These are phyloP conservation scores for Gymnorhina tibicen DNA, from an alignment of 2,113 vertebrate species.

Conservation along the genomic window DNA sequence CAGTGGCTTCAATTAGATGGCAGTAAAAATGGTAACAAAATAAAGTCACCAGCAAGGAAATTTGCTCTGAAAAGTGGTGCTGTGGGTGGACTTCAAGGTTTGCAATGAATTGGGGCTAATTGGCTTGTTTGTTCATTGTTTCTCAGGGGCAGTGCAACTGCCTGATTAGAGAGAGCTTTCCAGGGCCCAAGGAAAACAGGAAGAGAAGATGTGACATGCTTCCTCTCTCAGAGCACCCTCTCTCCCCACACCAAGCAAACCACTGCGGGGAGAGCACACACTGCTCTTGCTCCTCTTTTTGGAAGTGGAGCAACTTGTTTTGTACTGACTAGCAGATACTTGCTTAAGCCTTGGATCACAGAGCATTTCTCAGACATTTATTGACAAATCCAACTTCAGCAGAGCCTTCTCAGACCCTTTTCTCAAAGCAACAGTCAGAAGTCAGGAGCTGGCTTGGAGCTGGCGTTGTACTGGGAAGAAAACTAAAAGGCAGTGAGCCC, in stretches of 20 bases:
- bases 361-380: background rate
- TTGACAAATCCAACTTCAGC: background rate
- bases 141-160: background rate
- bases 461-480: background rate
- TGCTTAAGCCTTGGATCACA: background rate
- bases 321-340: no score
- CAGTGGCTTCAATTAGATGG: constrained; percentile 57
- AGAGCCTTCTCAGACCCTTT: background rate
- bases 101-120: constrained; percentile 33
- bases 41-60: constrained; percentile 36
- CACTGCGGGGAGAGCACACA: rapidly evolving
- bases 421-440: background rate
- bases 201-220: background rate
- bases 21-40: constrained; percentile 59
- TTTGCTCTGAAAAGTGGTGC: constrained; percentile 13
- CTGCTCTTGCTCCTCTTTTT: background rate
- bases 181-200: background rate
- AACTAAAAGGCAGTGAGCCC: background rate
- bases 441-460: background rate
- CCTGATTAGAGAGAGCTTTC: background rate
- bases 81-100: background rate
- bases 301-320: background rate
- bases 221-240: background rate
- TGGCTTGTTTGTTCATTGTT: constrained; percentile 22
- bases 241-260: background rate